Conservation (phyloP, 1,140 invertebrate species). For the Palaemon carinicauda region DNA sequence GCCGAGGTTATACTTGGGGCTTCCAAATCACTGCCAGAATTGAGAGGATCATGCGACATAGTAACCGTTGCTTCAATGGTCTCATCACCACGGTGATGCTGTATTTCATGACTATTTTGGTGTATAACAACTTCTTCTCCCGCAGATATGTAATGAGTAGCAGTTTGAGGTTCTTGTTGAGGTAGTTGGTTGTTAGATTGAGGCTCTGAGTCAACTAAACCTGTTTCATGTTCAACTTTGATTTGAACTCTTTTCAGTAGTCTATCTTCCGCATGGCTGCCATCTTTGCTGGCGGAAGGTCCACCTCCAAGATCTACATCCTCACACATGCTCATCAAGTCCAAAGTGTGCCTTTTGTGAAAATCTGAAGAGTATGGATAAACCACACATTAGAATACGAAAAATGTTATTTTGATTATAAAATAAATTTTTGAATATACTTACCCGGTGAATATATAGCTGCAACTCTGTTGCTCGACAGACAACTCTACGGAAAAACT, state of each 20-base stretch:
- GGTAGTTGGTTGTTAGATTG: neutral
- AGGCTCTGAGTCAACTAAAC: neutral
- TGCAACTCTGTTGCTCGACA: too few relatives aligned
- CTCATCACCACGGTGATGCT: neutral
- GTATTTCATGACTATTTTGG: neutral
- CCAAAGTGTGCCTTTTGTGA: neutral
- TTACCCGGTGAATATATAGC: too few relatives aligned
- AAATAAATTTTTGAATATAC: too few relatives aligned
- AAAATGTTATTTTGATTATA: too few relatives aligned
- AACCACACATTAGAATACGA: too few relatives aligned
- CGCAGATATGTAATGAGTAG: neutral
- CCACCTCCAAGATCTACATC: neutral
- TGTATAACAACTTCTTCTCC: neutral
- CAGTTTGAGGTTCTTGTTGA: neutral
- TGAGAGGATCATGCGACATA: neutral
- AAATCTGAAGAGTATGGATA: too few relatives aligned
- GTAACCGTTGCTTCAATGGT: neutral
- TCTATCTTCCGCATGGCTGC: neutral
- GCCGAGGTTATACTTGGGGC: too few relatives aligned
- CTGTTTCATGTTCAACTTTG: neutral
- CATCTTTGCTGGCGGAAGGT: neutral
- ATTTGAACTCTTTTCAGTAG: neutral
- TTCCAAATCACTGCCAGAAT: neutral
- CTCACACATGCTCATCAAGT: neutral
- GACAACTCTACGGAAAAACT: too few relatives aligned